These are phyloP conservation scores for Miniopterus natalensis DNA, from an alignment of 2,113 vertebrate genomes.

Conservation along the genomic window DNA sequence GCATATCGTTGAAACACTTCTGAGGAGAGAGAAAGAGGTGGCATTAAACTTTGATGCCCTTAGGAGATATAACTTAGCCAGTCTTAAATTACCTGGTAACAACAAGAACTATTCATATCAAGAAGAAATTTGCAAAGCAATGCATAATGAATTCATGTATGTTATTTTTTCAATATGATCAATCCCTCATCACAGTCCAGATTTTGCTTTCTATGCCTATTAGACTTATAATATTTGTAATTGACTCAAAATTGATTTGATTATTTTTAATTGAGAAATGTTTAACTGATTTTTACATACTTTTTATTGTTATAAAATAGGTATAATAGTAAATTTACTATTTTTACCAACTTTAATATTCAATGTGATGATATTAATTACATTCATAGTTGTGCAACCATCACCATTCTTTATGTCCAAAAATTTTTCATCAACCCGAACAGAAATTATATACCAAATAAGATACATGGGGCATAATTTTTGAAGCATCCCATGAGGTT, in stretches of 20 bases:
- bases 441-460: neutral
- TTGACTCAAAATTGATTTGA: neutral
- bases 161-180: neutral
- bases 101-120: neutral
- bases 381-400: neutral
- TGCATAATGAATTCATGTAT: neutral
- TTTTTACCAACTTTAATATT: neutral
- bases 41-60: slow-evolving; percentile 50
- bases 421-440: neutral
- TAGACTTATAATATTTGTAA: neutral
- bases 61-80: neutral
- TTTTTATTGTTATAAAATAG: neutral
- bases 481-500: neutral
- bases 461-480: neutral
- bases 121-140: neutral
- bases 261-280: neutral
- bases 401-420: neutral
- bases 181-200: neutral
- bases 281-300: neutral
- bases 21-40: neutral
- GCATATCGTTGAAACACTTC: neutral
- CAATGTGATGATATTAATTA: neutral
- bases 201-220: neutral
- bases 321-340: neutral
- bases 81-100: neutral